Evolutionary conservation across 2,113 vertebrate genomes (phyloP), one percentile per base, ranked within the genome.

Genomic region (Otocyon megalotis): DNA sequence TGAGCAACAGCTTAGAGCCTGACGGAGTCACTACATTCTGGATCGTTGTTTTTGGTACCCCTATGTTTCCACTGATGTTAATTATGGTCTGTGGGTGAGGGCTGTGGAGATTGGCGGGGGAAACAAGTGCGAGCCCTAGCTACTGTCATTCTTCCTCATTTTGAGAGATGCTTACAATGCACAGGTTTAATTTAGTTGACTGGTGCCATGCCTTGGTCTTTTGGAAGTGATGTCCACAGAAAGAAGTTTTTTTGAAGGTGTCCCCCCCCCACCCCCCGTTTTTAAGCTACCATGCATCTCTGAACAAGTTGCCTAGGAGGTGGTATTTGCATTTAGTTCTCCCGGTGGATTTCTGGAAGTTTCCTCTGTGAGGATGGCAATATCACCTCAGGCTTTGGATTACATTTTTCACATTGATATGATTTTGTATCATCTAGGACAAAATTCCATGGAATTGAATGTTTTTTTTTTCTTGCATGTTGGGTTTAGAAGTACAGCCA

Each of bases 401-500:
- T 80, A 43, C 35, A 90, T 60, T 72, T 97, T 91, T 92, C 43
- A 37, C 69, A 13, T 37, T 82, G 90, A 62, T n/a, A 53, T 76
- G 35, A 37, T 84, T 93, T 89, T 90, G 76, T 13, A 67, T 43
- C 53, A 87, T 60, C 50, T 69, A 72, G 48, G 84, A 88, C n/a
- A 95, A 30, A 84, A 71, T 77, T 74, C 17, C 48, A 13, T 82
- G 96, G 74, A 74, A 37, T 85, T 87, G 63, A 30, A 15, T 71
- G n/a, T 17, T 22, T 90, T 43, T 22, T 90, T 43, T 95, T 88
- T 92, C 53, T 92, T 77, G 65, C 37, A 37, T 48, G 63, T 87
- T 54, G 69, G 83, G 71, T 93, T 94, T 92, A 80, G 90, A 84
- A 89, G 92, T 90, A 77, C 2, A 84, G 87, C 90, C 60, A 54